A percentile compares a stretch with the other conserved stretches of the same genome.
These are phyloP conservation scores for Agriopis marginaria DNA, from an alignment of 2,888 invertebrate species.

Conservation along the genomic window DNA sequence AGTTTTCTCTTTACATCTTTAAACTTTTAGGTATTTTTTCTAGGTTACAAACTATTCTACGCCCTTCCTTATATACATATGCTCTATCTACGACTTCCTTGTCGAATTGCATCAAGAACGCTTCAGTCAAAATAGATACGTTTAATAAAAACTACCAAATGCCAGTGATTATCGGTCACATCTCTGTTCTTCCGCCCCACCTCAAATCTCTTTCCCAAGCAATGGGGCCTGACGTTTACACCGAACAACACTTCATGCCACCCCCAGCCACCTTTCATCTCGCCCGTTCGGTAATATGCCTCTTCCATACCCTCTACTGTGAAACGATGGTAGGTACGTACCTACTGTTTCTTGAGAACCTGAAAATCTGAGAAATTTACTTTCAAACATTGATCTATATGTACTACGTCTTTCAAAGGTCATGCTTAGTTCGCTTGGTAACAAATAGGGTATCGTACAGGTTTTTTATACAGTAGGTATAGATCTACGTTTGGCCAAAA, in stretches of 20 bases:
- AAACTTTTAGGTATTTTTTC: no score
- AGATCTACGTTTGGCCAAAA: no score
- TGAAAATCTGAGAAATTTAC: conserved; percentile 28
- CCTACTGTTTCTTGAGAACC: conserved; percentile 47
- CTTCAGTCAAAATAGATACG: background rate
- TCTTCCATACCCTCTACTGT: conserved; percentile 40
- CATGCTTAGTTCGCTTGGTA: conserved; percentile 14
- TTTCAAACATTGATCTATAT: no score
- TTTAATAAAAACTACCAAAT: conserved; percentile 10
- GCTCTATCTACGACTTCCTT: no score
- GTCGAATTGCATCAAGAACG: no score
- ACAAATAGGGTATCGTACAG: background rate
- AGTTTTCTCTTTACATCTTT: no score
- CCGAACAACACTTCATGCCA: conserved; percentile 72
- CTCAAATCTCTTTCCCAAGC: conserved; percentile 65
- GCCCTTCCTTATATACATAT: no score
- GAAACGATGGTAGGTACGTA: conserved; percentile 45
- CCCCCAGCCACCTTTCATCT: conserved; percentile 42
- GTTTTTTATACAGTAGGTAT: background rate
- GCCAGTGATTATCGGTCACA: conserved; percentile 54
- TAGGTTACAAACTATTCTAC: no score
- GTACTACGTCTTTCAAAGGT: no score
- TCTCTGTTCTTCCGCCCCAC: conserved; percentile 54
- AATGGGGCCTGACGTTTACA: conserved; percentile 79
- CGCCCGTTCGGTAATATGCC: conserved; percentile 50